A percentile compares a stretch with the other conserved stretches of the same genome.
These are phyloP conservation scores for Rhaphigaster nebulosa DNA, from an alignment of 2,888 invertebrate species.

Conservation along the genomic window DNA sequence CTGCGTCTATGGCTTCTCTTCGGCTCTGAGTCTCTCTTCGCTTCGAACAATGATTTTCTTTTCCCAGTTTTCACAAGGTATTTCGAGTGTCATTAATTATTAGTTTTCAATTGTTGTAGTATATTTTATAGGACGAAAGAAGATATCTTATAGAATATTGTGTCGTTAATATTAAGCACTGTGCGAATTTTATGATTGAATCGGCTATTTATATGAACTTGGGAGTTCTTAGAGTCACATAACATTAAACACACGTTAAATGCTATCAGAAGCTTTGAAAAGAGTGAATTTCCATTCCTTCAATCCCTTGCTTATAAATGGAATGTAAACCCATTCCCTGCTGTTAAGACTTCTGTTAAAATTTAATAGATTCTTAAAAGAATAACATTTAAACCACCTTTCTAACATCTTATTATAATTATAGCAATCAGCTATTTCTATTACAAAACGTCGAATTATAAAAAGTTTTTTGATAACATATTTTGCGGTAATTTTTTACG, in stretches of 20 bases:
- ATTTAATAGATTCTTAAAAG: neutral
- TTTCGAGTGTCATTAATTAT: neutral
- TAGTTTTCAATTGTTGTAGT: neutral
- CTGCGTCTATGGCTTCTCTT: neutral
- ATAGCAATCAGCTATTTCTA: neutral
- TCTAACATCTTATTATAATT: neutral
- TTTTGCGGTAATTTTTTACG: neutral
- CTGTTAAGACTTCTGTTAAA: neutral
- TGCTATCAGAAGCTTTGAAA: neutral
- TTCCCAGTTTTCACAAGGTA: neutral
- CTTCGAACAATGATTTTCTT: neutral
- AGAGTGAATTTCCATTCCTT: neutral
- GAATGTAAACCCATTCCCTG: neutral
- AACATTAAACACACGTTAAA: neutral
- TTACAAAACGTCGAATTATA: too few species aligned
- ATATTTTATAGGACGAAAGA: neutral
- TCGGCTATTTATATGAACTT: neutral
- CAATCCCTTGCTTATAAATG: neutral
- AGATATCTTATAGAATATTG: neutral
- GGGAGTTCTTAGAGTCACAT: too few species aligned
- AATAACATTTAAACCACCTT: neutral
- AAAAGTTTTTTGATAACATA: too few species aligned
- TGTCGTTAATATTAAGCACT: neutral
- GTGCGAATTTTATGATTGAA: neutral
- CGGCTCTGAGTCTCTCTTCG: neutral